Percentiles rank a stretch among this genome's conserved stretches.
Conservation (phyloP, 1,140 invertebrate species). For the Lepeophtheirus salmonis region DNA sequence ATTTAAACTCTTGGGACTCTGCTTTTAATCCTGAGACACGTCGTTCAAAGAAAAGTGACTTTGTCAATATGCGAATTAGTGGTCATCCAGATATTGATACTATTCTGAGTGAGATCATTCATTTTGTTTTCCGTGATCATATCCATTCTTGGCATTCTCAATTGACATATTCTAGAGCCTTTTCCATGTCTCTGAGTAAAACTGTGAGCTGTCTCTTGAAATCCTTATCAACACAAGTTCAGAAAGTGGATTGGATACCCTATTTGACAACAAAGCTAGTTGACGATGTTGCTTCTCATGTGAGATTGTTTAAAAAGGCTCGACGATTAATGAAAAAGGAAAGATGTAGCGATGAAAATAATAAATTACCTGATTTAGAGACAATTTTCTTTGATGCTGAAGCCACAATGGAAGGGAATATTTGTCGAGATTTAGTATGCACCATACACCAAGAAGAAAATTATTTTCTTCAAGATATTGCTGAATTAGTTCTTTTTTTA, state of each 20-base stretch:
- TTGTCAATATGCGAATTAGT: conserved; percentile 27
- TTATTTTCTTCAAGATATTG: conserved; percentile 52
- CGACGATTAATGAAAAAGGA: conserved; percentile 36
- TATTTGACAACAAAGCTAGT: conserved; percentile 64
- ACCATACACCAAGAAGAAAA: conserved; percentile 20
- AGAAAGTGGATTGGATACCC: conserved; percentile 71
- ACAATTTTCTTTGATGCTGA: conserved; percentile 73
- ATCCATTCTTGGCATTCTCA: conserved; percentile 51
- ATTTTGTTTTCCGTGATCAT: conserved; percentile 54
- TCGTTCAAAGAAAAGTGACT: not conserved
- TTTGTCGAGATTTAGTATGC: conserved; percentile 36
- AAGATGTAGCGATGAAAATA: conserved; percentile 33
- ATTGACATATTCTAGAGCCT: conserved; percentile 11
- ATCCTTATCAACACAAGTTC: conserved; percentile 38
- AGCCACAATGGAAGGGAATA: conserved; percentile 52
- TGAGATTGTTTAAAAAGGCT: conserved; percentile 55
- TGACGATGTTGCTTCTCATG: conserved; percentile 71
- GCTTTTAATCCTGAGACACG: not conserved
- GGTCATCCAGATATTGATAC: conserved; percentile 48
- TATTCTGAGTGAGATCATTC: conserved; percentile 47
- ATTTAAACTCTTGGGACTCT: not conserved
- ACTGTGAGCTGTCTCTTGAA: conserved; percentile 19
- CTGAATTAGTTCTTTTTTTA: conserved; percentile 62
- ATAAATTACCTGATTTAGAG: conserved; percentile 37
- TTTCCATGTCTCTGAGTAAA: conserved; percentile 17